These are phyloP conservation scores for Stigmatopora nigra DNA, from an alignment of 2,113 vertebrate species.

Conservation along the genomic window DNA sequence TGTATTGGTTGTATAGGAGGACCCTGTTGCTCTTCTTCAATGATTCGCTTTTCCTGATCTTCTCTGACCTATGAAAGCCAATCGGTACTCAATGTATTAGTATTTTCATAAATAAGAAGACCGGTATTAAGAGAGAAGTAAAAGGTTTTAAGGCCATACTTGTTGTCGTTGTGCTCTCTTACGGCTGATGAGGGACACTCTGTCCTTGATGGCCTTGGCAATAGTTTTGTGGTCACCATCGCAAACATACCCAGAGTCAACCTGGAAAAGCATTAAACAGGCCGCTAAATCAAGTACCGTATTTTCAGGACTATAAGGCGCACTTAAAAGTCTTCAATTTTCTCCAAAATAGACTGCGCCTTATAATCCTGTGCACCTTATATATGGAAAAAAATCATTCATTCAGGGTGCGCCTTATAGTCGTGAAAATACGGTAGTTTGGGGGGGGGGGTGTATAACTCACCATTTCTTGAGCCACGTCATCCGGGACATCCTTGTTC, in stretches of 20 bases:
- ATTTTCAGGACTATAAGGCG: no score
- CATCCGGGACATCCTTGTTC: conserved; percentile 90
- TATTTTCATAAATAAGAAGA: background rate
- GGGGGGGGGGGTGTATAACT: no score
- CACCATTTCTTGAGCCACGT: conserved; percentile 98
- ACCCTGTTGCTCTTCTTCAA: conserved; percentile 73
- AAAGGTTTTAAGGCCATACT: conserved; percentile 40
- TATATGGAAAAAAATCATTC: no score
- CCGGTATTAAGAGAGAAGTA: background rate
- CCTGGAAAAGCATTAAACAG: conserved; percentile 65
- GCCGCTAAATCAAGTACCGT: no score
- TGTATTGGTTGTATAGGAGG: no score
- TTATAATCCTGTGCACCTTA: no score
- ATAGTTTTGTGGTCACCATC: conserved; percentile 98
- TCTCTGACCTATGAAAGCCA: conserved; percentile 73
- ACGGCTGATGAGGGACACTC: conserved; percentile 88
- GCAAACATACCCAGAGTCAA: conserved; percentile 93
- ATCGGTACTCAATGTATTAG: background rate
- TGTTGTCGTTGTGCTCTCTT: conserved; percentile 91
- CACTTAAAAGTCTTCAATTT: no score
- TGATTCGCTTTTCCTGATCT: conserved; percentile 83
- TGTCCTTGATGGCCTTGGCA: conserved; percentile 96
- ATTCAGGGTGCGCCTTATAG: no score
- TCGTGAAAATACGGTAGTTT: no score
- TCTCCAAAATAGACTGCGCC: no score